Evolutionary conservation across 1,140 invertebrate genomes (phyloP), one percentile per base, ranked within the genome.

Genomic region (Batillaria attramentaria): DNA sequence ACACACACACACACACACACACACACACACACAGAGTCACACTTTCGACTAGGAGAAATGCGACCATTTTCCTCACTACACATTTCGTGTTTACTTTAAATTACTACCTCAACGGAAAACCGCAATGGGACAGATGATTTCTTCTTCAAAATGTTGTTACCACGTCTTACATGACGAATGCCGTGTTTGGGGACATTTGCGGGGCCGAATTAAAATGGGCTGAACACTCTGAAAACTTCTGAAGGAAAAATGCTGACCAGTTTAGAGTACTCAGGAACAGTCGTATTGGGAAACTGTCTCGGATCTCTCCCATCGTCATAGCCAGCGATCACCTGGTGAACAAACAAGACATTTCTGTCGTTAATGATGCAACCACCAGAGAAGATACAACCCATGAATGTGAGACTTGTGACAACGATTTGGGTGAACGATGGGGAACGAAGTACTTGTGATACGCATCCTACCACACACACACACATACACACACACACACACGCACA

Each of bases 261-360:
- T 66, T 83, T 79, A 16, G 83, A 81, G 76, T 87, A 87, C 73
- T 84, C 39, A 8, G 83, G 82, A 57, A 83, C 77, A 33, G 41
- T 65, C 2, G 83, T 35, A 20, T 77, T 31, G n/a, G 75, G 37
- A 33, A 33, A 68, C 72, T 88, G 88, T 72, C 86, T 78, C 3
- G 79, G 75, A 62, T 89, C 88, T 35, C 76, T 73, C 0, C 84
- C 86, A 18, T 75, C 57, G 28, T 90, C 89, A 78, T 82, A 84
- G 13, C 90, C 90, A 50, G 87, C 87, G 31, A 90, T 85, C 2
- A 83, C 85, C 84, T 90, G 65, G n/a, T n/a, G n/a, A n/a, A n/a
- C n/a, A n/a, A n/a, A n/a, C n/a, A n/a, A n/a, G n/a, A n/a, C n/a
- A n/a, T n/a, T n/a, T n/a, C n/a, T n/a, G n/a, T n/a, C n/a, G n/a